These are phyloP conservation scores for Nothoprocta pentlandii DNA, from an alignment of 2,113 vertebrate genomes.

Conservation along the genomic window DNA sequence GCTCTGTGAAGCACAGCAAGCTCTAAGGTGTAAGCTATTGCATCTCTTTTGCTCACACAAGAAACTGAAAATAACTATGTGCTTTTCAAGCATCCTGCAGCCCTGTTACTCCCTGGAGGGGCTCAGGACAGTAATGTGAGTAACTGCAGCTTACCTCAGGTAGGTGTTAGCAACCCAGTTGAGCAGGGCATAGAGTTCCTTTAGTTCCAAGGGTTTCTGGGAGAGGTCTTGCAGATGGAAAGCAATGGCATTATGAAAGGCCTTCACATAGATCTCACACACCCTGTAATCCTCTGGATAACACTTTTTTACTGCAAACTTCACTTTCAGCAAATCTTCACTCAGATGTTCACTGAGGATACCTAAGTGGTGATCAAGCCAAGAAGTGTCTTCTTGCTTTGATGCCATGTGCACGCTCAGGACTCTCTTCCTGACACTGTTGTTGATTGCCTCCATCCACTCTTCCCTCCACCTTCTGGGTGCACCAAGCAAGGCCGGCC, in stretches of 20 bases:
- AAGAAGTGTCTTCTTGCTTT: neutral
- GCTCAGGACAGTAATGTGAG: neutral
- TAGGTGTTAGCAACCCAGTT: conserved; percentile 79
- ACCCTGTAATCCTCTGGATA: conserved; percentile 75
- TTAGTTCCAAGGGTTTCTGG: neutral
- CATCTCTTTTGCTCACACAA: neutral
- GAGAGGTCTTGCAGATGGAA: conserved; percentile 72
- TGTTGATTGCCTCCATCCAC: conserved; percentile 68
- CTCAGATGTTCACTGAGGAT: conserved; percentile 59
- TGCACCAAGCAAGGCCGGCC: conserved; percentile 30
- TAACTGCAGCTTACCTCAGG: conserved; percentile 67
- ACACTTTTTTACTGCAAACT: conserved; percentile 62
- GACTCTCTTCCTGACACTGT: conserved; percentile 67
- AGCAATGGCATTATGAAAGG: conserved; percentile 76
- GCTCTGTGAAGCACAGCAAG: neutral
- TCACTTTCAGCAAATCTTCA: conserved; percentile 74
- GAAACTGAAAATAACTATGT: neutral
- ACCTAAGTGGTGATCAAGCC: conserved; percentile 65
- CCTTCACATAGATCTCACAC: conserved; percentile 70
- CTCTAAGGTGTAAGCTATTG: neutral
- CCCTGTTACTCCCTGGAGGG: accelerated
- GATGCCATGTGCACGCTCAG: neutral
- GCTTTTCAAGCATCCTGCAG: neutral
- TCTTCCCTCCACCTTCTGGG: conserved; percentile 76
- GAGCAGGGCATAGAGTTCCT: conserved; percentile 70